A percentile compares a stretch with the other conserved stretches of the same genome.
Conservation (phyloP, 2,797 vertebrate genomes). For the Cirrhinus mrigala region DNA sequence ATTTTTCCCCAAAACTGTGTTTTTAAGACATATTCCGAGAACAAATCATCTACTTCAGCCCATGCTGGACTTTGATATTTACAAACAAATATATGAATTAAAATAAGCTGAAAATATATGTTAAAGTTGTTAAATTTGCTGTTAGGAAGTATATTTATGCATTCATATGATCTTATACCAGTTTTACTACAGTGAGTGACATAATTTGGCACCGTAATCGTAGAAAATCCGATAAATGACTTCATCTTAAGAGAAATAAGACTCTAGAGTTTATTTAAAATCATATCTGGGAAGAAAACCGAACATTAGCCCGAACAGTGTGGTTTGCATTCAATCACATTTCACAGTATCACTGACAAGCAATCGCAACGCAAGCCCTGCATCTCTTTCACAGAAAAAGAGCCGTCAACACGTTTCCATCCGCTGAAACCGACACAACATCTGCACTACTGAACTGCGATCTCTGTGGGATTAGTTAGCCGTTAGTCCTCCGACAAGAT, state of each 20-base stretch:
- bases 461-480: background rate
- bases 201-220: background rate
- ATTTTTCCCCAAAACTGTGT: background rate
- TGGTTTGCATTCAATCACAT: background rate
- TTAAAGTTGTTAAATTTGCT: background rate
- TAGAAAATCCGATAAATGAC: background rate
- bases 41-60: background rate
- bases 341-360: constrained; percentile 16
- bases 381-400: constrained; percentile 45
- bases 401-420: background rate
- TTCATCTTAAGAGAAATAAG: constrained; percentile 40
- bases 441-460: background rate
- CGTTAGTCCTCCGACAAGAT: background rate
- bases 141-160: background rate
- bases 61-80: background rate
- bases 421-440: background rate
- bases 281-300: background rate
- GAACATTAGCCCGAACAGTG: background rate
- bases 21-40: background rate
- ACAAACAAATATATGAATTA: background rate
- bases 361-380: background rate
- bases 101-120: background rate
- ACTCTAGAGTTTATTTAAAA: constrained; percentile 51
- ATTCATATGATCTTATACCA: background rate
- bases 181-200: background rate